phyloP scores from a whole-genome alignment of 2,113 vertebrate species.

The Scomber colias region DNA sequence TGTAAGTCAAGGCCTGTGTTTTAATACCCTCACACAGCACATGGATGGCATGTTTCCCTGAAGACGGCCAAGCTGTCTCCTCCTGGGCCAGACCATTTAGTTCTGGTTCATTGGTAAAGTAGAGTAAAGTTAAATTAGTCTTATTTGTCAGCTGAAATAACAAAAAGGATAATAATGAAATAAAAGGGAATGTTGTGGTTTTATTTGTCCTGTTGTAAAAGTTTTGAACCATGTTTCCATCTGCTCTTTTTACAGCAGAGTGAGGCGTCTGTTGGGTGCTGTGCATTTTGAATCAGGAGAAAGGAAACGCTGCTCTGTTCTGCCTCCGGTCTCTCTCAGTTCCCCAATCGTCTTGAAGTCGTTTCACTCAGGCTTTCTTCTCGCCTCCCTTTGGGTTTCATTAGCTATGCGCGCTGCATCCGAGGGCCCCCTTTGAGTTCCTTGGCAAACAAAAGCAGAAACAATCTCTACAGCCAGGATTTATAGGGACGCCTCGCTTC shows the following conservation, averaged over 20 bases:
- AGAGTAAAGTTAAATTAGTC: neutral
- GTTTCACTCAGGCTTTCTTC: slow-evolving; percentile 42
- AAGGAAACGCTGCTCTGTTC: slow-evolving; percentile 41
- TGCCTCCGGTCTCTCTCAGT: slow-evolving; percentile 52
- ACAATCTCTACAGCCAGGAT: slow-evolving; percentile 65
- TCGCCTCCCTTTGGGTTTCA: slow-evolving; percentile 59
- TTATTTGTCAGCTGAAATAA: neutral
- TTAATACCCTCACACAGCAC: slow-evolving; percentile 46
- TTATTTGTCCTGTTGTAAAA: neutral
- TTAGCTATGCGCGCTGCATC: slow-evolving; percentile 71
- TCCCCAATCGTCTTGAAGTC: slow-evolving; percentile 43
- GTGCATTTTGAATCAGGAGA: slow-evolving; percentile 26
- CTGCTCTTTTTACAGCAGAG: neutral
- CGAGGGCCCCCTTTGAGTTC: slow-evolving; percentile 61
- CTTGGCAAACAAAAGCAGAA: slow-evolving; percentile 69
- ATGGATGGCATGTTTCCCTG: slow-evolving; percentile 16
- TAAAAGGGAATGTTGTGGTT: neutral
- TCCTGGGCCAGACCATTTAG: slow-evolving; percentile 24
- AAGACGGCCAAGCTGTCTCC: slow-evolving; percentile 21
- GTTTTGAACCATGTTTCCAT: neutral
- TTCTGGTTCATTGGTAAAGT: slow-evolving; percentile 9
- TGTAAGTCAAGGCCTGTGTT: slow-evolving; percentile 45
- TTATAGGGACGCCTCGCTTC: slow-evolving; percentile 58
- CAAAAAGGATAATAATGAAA: too few species aligned
- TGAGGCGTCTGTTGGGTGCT: neutral